Percentiles rank a stretch among this genome's conserved stretches.
Evolutionary conservation across 2,113 vertebrate genomes (phyloP).

Genomic region (Capra hircus): DNA sequence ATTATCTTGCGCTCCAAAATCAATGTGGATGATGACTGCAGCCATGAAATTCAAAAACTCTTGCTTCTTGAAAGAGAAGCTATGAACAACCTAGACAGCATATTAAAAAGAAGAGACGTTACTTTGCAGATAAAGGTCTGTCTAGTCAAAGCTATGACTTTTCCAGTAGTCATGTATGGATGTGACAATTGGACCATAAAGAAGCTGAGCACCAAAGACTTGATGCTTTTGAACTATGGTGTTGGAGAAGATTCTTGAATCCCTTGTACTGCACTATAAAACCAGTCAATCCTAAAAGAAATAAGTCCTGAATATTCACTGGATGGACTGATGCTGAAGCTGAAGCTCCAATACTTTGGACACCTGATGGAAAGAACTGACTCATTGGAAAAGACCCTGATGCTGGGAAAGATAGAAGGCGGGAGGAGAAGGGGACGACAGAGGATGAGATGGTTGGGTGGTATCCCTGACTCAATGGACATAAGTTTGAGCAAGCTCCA

Average conservation of each 20-base stretch:
- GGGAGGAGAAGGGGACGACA: rapidly evolving
- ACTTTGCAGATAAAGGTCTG: neutral
- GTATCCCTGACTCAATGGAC: neutral
- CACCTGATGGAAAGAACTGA: neutral
- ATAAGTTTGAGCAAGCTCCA: neutral
- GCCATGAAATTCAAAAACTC: neutral
- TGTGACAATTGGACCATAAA: neutral
- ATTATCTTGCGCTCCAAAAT: neutral
- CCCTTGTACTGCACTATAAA: neutral
- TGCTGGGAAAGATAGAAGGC: neutral
- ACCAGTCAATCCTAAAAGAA: neutral
- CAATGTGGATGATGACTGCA: neutral
- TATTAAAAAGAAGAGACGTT: neutral
- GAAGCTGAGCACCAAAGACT: neutral
- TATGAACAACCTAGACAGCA: neutral
- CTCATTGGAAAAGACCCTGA: neutral
- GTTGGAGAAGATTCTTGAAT: neutral
- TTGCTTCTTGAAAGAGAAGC: neutral
- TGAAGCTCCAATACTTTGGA: neutral
- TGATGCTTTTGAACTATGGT: neutral
- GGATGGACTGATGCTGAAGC: neutral
- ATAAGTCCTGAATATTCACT: neutral
- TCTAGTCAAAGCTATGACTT: neutral
- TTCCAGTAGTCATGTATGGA: neutral
- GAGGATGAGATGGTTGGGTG: neutral